phyloP scores from a whole-genome alignment of 1,140 invertebrate genomes.

The Lerema accius region DNA sequence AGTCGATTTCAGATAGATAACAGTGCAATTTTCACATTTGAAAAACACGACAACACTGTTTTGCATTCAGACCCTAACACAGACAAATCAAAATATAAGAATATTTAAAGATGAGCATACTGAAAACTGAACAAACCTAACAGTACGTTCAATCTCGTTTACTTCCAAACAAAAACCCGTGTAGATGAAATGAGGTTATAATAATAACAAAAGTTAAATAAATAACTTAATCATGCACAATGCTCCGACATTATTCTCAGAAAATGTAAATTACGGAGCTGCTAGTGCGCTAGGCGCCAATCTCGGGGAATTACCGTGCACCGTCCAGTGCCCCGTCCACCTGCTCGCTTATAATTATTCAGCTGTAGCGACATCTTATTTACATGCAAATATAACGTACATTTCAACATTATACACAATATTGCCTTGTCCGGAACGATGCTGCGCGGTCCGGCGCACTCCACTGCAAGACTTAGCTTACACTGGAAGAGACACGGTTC shows the following conservation, averaged over 20 bases:
- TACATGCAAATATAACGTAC: constrained; percentile 34
- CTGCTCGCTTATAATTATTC: constrained; percentile 29
- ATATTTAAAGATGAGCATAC: too few relatives aligned
- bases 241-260: not conserved
- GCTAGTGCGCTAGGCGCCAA: not conserved
- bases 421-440: constrained; percentile 16
- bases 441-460: constrained; percentile 16
- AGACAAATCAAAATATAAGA: too few relatives aligned
- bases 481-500: not conserved
- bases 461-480: not conserved
- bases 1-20: too few relatives aligned
- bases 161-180: too few relatives aligned
- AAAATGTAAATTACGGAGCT: constrained; percentile 22
- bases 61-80: too few relatives aligned
- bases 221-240: not conserved
- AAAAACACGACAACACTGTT: too few relatives aligned
- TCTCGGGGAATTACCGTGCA: constrained; percentile 16
- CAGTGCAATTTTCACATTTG: too few relatives aligned
- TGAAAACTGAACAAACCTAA: too few relatives aligned
- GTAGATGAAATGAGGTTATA: too few relatives aligned
- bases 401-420: constrained; percentile 34
- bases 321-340: constrained; percentile 4
- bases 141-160: too few relatives aligned
- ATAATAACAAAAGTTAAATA: not conserved
- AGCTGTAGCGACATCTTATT: constrained; percentile 27